A percentile compares a stretch with the other conserved stretches of the same genome.
Conservation (phyloP, 2,113 vertebrate genomes). For the Platichthys stellatus region DNA sequence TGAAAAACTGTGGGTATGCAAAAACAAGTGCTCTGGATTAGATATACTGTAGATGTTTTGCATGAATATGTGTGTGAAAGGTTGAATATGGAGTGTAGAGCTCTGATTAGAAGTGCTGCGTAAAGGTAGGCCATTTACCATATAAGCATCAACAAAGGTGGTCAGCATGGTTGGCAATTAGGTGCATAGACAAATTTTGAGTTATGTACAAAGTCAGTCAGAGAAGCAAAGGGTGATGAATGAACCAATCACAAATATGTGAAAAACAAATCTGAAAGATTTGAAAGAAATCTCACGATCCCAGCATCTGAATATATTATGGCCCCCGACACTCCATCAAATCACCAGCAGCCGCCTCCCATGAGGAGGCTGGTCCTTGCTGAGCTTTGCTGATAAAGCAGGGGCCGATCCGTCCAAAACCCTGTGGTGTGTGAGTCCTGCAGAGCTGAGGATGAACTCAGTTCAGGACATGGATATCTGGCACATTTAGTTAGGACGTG, state of each 20-base stretch:
- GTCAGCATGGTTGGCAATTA: too few species aligned
- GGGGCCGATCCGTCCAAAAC: neutral
- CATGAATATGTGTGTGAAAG: too few species aligned
- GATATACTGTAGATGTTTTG: too few species aligned
- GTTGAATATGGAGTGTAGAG: too few species aligned
- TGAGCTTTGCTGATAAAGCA: neutral
- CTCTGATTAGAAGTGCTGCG: too few species aligned
- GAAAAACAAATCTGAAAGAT: neutral
- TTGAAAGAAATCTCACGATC: neutral
- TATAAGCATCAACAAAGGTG: too few species aligned
- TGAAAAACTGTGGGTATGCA: neutral
- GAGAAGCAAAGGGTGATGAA: neutral
- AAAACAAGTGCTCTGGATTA: neutral
- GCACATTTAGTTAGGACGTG: conserved; percentile 5
- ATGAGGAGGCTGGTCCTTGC: neutral
- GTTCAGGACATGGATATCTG: conserved; percentile 6
- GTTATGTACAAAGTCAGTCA: neutral
- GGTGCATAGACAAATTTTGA: too few species aligned
- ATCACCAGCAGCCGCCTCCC: conserved; percentile 6
- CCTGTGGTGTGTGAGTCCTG: neutral
- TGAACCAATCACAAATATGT: neutral
- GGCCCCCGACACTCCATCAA: neutral
- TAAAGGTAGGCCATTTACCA: too few species aligned
- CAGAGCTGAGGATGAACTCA: neutral
- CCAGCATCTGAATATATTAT: neutral